Conservation (phyloP, 2,797 vertebrate genomes). For the Bradypodion pumilum region DNA sequence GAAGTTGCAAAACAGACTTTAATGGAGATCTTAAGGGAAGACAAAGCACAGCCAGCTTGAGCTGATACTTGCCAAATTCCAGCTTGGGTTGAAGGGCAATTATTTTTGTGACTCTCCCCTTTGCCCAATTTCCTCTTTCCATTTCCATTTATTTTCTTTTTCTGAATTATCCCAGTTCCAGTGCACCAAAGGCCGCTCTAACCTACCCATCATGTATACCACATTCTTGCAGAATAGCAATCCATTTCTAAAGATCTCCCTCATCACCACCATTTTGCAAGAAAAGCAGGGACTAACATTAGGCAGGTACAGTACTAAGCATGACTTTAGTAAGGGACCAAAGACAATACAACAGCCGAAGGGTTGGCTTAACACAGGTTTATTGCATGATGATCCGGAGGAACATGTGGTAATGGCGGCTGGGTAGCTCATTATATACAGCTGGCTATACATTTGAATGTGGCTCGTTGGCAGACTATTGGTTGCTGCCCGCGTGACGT, state of each 20-base stretch:
- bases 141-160: not conserved
- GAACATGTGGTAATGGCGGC: too few relatives aligned
- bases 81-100: slow-evolving; percentile 30
- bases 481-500: too few relatives aligned
- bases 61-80: slow-evolving; percentile 37
- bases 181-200: not conserved
- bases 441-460: too few relatives aligned
- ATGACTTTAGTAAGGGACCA: too few relatives aligned
- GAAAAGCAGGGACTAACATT: not conserved
- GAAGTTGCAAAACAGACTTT: slow-evolving; percentile 46
- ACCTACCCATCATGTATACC: not conserved
- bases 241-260: not conserved
- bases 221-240: not conserved
- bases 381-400: too few relatives aligned
- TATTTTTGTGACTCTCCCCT: slow-evolving; percentile 21
- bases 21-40: slow-evolving; percentile 42
- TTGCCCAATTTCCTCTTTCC: slow-evolving; percentile 4
- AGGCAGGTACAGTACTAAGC: slow-evolving; percentile 9
- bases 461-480: too few relatives aligned
- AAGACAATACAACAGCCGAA: too few relatives aligned
- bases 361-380: too few relatives aligned
- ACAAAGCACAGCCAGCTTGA: slow-evolving; percentile 34
- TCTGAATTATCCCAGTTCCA: not conserved
- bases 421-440: too few relatives aligned
- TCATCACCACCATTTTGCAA: not conserved